Percentiles rank a stretch among this genome's conserved stretches.
phyloP scores from a whole-genome alignment of 2,888 invertebrate species.

The Perithous albicinctus region DNA sequence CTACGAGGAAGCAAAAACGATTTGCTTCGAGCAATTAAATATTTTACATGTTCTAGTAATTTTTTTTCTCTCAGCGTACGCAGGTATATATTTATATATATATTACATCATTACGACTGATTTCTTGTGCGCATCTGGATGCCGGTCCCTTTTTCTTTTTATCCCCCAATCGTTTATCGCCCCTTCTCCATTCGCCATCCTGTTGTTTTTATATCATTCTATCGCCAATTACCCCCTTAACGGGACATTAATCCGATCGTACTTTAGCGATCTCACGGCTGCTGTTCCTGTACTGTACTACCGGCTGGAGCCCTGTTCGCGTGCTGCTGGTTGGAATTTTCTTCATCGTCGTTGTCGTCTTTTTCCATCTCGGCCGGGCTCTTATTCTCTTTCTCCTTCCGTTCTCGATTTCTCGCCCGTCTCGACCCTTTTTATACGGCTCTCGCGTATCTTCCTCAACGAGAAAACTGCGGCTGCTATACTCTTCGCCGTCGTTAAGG shows the following conservation, averaged over 20 bases:
- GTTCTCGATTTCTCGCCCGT: conserved; percentile 33
- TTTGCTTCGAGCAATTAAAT: no score
- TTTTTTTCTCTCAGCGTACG: no score
- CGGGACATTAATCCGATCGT: conserved; percentile 69
- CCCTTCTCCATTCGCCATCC: conserved; percentile 17
- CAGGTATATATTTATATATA: not conserved
- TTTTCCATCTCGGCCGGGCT: conserved; percentile 16
- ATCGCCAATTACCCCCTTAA: conserved; percentile 69
- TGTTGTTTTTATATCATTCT: conserved; percentile 65
- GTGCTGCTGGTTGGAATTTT: conserved; percentile 40
- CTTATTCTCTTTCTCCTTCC: conserved; percentile 35
- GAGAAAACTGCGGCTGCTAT: conserved; percentile 59
- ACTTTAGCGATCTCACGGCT: conserved; percentile 65
- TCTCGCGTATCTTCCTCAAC: conserved; percentile 53
- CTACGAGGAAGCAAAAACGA: no score
- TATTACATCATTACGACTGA: conserved; percentile 13
- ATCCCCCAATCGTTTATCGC: conserved; percentile 22
- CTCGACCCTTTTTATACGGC: conserved; percentile 57
- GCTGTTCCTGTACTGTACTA: conserved; percentile 29
- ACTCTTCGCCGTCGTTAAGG: conserved; percentile 61
- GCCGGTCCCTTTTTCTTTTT: conserved; percentile 21
- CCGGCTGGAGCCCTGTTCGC: conserved; percentile 26
- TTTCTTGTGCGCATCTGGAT: conserved; percentile 36
- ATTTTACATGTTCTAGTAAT: no score
- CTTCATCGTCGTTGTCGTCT: conserved; percentile 14